These are phyloP conservation scores for Danionella cerebrum DNA, from an alignment of 2,113 vertebrate genomes.

Conservation along the genomic window DNA sequence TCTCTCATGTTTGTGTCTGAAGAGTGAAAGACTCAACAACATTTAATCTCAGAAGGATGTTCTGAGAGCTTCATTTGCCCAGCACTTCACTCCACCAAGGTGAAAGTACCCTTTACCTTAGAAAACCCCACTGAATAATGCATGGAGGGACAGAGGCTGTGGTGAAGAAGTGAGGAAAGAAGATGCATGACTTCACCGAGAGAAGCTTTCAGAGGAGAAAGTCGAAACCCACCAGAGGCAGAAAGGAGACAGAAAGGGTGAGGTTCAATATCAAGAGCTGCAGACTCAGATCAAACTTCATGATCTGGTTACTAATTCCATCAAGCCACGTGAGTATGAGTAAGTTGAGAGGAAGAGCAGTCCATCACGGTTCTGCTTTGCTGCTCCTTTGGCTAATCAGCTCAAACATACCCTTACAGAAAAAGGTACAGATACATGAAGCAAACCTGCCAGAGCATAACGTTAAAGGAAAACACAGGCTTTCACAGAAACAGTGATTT, in stretches of 20 bases:
- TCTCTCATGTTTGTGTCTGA: not conserved
- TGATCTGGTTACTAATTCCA: conserved; percentile 29
- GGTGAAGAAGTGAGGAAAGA: not conserved
- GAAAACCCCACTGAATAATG: conserved; percentile 30
- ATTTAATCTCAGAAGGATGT: conserved; percentile 5
- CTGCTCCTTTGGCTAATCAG: not conserved
- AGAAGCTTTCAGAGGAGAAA: conserved; percentile 34
- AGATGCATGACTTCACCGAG: not conserved
- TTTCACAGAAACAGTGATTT: no score
- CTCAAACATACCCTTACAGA: not conserved
- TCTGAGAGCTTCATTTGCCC: not conserved
- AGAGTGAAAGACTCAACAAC: not conserved
- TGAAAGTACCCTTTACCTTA: conserved; percentile 14
- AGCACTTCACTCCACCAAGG: conserved; percentile 13
- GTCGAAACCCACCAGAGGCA: conserved; percentile 22
- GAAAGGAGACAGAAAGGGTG: conserved; percentile 7
- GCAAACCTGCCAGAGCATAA: not conserved
- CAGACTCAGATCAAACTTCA: not conserved
- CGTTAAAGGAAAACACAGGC: no score
- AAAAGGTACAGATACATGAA: not conserved
- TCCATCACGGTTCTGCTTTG: conserved; percentile 4
- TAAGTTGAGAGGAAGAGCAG: not conserved
- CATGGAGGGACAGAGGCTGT: conserved; percentile 6
- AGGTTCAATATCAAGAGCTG: conserved; percentile 10
- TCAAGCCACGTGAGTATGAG: not conserved